These are phyloP conservation scores for Leucania comma DNA, from an alignment of 2,888 invertebrate species.

Conservation along the genomic window DNA sequence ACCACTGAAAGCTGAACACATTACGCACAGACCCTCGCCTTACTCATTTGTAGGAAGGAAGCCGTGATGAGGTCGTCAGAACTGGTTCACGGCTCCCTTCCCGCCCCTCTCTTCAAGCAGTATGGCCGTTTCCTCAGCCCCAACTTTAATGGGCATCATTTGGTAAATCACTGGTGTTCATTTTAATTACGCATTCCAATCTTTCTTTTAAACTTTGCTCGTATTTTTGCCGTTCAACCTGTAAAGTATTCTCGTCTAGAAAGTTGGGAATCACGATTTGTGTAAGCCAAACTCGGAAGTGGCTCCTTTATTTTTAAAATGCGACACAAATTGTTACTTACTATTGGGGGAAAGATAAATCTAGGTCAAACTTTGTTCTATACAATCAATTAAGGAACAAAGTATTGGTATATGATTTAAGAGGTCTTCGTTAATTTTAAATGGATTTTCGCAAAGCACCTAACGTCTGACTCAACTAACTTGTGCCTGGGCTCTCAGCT, in stretches of 20 bases:
- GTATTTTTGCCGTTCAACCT: constrained; percentile 58
- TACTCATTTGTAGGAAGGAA: constrained; percentile 74
- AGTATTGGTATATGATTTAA: constrained; percentile 20
- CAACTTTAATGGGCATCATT: constrained; percentile 79
- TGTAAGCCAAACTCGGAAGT: constrained; percentile 41
- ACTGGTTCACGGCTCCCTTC: constrained; percentile 71
- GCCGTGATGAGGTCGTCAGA: constrained; percentile 77
- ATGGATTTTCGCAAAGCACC: constrained; percentile 55
- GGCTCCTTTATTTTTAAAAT: constrained; percentile 28
- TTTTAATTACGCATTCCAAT: constrained; percentile 81
- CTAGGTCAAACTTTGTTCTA: constrained; percentile 8
- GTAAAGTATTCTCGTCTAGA: constrained; percentile 46
- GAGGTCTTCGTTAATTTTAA: constrained; percentile 59
- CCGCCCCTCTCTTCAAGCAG: constrained; percentile 26
- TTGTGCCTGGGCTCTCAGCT: constrained; percentile 57
- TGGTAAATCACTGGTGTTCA: constrained; percentile 78
- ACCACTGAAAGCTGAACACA: constrained; percentile 65
- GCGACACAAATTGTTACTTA: constrained; percentile 27
- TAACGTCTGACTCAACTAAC: constrained; percentile 68
- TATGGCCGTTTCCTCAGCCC: constrained; percentile 49
- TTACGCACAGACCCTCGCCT: constrained; percentile 72
- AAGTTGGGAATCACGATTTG: constrained; percentile 49
- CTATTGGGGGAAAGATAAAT: neutral
- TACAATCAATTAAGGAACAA: constrained; percentile 19
- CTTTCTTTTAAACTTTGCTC: constrained; percentile 69